Base-by-base conservation (phyloP, 2,113 vertebrate species). In the Melanocharis versteri region DNA sequence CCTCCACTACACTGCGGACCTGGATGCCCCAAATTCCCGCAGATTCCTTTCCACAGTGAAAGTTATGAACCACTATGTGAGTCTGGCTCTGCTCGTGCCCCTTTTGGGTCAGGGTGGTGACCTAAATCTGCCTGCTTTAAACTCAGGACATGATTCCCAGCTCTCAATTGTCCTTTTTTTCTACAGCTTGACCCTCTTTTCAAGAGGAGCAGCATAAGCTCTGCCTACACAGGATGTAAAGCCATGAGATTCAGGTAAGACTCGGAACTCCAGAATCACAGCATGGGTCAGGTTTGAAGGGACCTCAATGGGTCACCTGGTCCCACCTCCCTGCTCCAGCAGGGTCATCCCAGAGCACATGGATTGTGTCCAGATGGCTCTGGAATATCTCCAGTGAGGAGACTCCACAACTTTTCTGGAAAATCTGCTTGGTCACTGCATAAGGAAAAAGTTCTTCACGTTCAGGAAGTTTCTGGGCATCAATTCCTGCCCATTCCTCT, bases 211-310 rank as follows among this genome's bases (percentile, higher is more conserved):
- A 96, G 75, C 78, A 62, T 97, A 40, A 73, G 71, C 35, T 78
- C 96, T 40, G 53, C 23, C 68, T 97, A 96, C 60, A 79, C 42
- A 8, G 97, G 92, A 33, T 97, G 97, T 24, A 81, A 82, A 92
- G 27, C 56, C 23, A 79, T 95, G 70, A 89, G 40, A 70, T 96
- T 97, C 18, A 96, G 96, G 97, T 97, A 88, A 88, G 94, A 86
- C 17, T 27, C 37, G 5, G 24, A 47, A 69, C 62, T 82, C 30
- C 62, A 51, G 39, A 54, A 48, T 33, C 27, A 30, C 47, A 42
- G 31, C 48, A 16, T 42, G 35, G 56, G 31, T 61, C 70, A 62
- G 54, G 47, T 53, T 77, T 39, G 47, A 77, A 82, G 13, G 50
- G 12, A 37, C 15, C 31, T 31, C 66, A 26, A 35, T 39, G 35